phyloP scores from a whole-genome alignment of 1,140 invertebrate species.

The Achatina immaculata region DNA sequence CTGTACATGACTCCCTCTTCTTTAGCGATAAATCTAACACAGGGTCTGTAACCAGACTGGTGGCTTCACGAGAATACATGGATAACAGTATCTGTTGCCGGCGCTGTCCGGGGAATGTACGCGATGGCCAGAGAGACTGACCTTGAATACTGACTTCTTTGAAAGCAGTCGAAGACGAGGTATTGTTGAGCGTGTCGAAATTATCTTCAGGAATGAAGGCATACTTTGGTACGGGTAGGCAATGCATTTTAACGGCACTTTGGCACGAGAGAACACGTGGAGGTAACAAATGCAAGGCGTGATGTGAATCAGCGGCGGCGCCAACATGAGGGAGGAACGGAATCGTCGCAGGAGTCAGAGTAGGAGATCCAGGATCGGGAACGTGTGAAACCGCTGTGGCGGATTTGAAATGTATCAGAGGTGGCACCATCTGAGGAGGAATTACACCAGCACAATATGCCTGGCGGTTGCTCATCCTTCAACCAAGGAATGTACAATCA shows the following conservation, averaged over 20 bases:
- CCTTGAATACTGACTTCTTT: neutral
- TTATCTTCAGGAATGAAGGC: conserved; percentile 2
- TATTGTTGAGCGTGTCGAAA: neutral
- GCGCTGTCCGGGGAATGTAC: neutral
- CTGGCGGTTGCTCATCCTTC: neutral
- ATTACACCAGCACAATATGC: neutral
- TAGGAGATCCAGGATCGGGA: neutral
- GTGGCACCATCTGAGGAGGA: neutral
- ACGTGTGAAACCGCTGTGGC: neutral
- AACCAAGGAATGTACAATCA: no score
- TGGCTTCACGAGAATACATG: neutral
- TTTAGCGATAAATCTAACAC: conserved; percentile 51
- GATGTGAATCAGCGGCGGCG: neutral
- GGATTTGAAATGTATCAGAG: neutral
- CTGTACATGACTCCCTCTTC: conserved; percentile 23
- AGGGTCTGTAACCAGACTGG: conserved; percentile 20
- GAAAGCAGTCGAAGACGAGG: neutral
- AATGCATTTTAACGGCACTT: conserved; percentile 7
- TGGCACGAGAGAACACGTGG: neutral
- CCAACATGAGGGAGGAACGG: neutral
- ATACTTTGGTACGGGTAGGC: conserved; percentile 5
- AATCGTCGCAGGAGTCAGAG: neutral
- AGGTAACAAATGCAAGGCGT: neutral
- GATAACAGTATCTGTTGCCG: neutral
- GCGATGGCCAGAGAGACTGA: conserved; percentile 23